Evolutionary conservation across 2,113 vertebrate genomes (phyloP), one percentile per base, ranked within the genome.

Genomic region (Pavo muticus): DNA sequence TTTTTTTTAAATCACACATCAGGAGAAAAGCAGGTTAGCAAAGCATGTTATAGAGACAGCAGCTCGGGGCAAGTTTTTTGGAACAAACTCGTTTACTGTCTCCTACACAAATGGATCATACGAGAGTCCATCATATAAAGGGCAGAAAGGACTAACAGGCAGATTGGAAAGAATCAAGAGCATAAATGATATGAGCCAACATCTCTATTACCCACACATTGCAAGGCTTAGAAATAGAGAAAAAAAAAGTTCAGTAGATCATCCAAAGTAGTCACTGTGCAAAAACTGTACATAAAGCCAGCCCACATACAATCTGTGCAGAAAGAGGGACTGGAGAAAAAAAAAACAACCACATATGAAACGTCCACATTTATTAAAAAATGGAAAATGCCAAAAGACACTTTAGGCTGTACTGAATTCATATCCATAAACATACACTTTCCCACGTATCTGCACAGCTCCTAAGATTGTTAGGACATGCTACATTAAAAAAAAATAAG

Each of bases 301-400:
- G 73, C 76, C 91, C 91, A 94, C 90, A 64, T 30, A 54, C 83
- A 96, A 92, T 81, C 92, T 95, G 92, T 68, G 75, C 87, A 60
- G 77, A 65, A 86, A 64, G 42, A 75, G 14, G 9, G 32, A 60
- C 10, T 35, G 77, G 30, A 90, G 60, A 70, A 21, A 45, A 73
- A 67, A n/a, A 80, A 16, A 32, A 59, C 54, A 73, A 0, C 30
- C 17, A 32, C 11, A 87, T 85, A 76, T 12, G 4, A 88, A 63
- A 79, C 4, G 27, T 29, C 29, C 19, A 39, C 54, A 63, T 50
- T 90, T 80, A 67, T 80, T 85, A 14, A 29, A 24, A 52, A 40
- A 25, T 37, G 23, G 25, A 78, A 96, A 93, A 85, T 39, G 42
- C 24, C 42, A 81, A 59, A 59, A 93, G 61, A 45, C 17, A 24